These are phyloP conservation scores for Halcyon smyrnensis DNA, from an alignment of 2,797 vertebrate species.

Conservation along the genomic window DNA sequence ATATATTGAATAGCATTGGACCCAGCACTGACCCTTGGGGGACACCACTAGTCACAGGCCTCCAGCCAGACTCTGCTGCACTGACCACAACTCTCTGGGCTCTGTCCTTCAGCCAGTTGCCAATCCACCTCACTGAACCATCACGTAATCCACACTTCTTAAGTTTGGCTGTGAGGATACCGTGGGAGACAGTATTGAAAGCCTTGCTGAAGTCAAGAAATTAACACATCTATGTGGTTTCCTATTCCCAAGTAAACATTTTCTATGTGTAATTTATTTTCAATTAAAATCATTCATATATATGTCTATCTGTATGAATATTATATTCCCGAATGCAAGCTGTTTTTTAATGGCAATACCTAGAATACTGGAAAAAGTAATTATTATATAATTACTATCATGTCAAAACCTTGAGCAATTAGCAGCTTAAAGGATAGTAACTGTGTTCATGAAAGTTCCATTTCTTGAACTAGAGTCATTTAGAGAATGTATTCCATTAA, in stretches of 20 bases:
- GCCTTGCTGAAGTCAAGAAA: too few relatives aligned
- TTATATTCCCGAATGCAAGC: neutral
- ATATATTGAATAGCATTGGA: too few relatives aligned
- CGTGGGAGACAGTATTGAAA: too few relatives aligned
- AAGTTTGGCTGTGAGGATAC: too few relatives aligned
- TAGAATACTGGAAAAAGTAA: neutral
- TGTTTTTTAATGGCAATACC: neutral
- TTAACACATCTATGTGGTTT: neutral
- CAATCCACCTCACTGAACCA: too few relatives aligned
- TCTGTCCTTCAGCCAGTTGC: too few relatives aligned
- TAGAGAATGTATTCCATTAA: neutral
- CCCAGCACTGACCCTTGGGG: too few relatives aligned
- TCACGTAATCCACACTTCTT: too few relatives aligned
- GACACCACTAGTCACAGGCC: too few relatives aligned
- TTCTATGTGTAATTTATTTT: neutral
- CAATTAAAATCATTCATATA: neutral
- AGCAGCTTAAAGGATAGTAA: neutral
- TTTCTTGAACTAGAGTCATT: neutral
- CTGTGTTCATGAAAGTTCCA: neutral
- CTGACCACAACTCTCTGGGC: too few relatives aligned
- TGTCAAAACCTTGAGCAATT: neutral
- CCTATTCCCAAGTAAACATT: neutral
- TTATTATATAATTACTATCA: neutral
- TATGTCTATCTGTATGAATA: neutral
- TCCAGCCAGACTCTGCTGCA: too few relatives aligned